phyloP scores from a whole-genome alignment of 2,113 vertebrate species.

The Prolemur simus region DNA sequence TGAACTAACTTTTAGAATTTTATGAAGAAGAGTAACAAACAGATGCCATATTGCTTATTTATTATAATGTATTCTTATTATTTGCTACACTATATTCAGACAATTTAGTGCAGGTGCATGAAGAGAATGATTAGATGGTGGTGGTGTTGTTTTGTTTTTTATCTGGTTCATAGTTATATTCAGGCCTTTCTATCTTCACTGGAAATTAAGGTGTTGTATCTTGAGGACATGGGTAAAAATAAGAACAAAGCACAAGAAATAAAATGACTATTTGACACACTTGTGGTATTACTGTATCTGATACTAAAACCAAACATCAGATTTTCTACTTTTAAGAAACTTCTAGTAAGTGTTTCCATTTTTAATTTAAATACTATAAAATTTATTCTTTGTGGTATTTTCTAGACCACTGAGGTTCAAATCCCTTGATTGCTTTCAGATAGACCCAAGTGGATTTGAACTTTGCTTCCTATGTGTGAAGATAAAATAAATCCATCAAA shows the following conservation, averaged over 20 bases:
- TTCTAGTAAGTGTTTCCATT: not conserved
- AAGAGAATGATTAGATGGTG: not conserved
- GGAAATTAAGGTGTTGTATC: not conserved
- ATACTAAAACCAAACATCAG: not conserved
- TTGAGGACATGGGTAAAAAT: not conserved
- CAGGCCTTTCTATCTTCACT: not conserved
- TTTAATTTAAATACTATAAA: not conserved
- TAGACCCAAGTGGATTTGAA: not conserved
- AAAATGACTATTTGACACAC: not conserved
- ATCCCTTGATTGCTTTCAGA: not conserved
- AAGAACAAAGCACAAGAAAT: not conserved
- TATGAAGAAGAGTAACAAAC: not conserved
- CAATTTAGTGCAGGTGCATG: not conserved
- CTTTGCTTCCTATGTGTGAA: not conserved
- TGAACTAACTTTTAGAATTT: not conserved
- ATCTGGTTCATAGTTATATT: not conserved
- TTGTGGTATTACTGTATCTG: not conserved
- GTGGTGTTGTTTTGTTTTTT: not conserved
- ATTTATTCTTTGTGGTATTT: not conserved
- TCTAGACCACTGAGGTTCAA: not conserved
- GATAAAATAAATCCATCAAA: not conserved
- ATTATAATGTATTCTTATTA: not conserved
- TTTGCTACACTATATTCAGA: not conserved
- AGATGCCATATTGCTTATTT: not conserved
- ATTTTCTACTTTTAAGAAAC: not conserved